A percentile compares a stretch with the other conserved stretches of the same genome.
These are phyloP conservation scores for Pseudeuparius sepicola DNA, from an alignment of 2,888 invertebrate species.

Conservation along the genomic window DNA sequence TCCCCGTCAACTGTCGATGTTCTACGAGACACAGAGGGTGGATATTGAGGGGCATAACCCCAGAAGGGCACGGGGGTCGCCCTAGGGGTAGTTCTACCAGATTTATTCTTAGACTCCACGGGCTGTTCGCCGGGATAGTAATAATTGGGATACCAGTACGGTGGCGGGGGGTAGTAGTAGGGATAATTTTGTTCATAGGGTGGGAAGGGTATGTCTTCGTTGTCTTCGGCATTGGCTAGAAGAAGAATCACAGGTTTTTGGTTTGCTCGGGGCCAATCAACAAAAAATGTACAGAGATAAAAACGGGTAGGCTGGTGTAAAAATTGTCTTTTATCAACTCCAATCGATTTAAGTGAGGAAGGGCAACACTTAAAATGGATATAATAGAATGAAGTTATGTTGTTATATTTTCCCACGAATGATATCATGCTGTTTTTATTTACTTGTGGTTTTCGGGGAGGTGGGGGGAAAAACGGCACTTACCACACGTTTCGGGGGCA, in stretches of 20 bases:
- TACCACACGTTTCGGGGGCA: conserved; percentile 53
- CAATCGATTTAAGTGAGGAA: no score
- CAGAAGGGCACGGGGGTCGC: conserved; percentile 28
- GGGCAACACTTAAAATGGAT: no score
- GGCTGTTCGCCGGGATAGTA: conserved; percentile 19
- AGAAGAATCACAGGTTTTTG: conserved; percentile 28
- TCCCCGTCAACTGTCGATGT: conserved; percentile 17
- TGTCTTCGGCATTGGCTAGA: conserved; percentile 38
- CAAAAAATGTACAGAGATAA: no score
- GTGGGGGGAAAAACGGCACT: no score
- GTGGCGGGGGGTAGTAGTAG: conserved; percentile 30
- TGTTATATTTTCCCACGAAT: no score
- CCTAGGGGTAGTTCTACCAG: conserved; percentile 6
- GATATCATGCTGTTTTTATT: no score
- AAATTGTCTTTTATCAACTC: no score
- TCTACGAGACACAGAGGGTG: conserved; percentile 16
- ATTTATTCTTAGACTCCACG: conserved; percentile 14
- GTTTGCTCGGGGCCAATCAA: conserved; percentile 8
- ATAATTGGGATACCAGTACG: conserved; percentile 31
- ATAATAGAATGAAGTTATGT: no score
- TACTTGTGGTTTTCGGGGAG: no score
- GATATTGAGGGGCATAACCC: conserved; percentile 28
- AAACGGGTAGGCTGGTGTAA: no score
- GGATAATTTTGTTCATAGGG: conserved; percentile 27
- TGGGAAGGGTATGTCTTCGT: conserved; percentile 31